Base-by-base conservation (phyloP, 2,888 invertebrate species). In the Lochmaea capreae region DNA sequence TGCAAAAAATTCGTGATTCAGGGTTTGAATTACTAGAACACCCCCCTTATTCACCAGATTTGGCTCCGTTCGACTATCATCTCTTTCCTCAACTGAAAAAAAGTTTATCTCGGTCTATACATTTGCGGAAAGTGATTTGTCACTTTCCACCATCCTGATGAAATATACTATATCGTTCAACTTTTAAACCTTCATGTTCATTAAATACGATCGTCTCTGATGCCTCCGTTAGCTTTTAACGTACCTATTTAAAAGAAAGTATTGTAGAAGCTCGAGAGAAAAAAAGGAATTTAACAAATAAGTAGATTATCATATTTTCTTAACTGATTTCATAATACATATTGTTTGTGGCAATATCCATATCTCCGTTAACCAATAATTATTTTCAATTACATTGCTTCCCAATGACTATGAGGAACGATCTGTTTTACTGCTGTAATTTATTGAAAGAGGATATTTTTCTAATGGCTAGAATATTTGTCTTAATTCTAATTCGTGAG, bases 391-490 rank as follows among this genome's bases (percentile, higher is more conserved):
- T 46, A 12, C 49, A 26, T 65, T 16, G 54, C 9, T 54, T 54
- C 10, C 2, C 11, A 18, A 18, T 54, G 18, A 54, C 18, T 54
- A 18, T 54, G 33, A 65, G n/a, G 26, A 65, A 65, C 54, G n/a
- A 54, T 52, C 65, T 65, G 46, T 18, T 65, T 39, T 26, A 46
- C 52, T 65, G 39, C 52, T n/a, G 33, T 52, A n/a, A 65, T 49
- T 65, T 65, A 65, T 46, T 46, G 54, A 42, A 63, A n/a, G 26
- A 52, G 16, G 65, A 65, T 65, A 33, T 1, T 18, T 65, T 65
- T 65, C 65, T 65, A 65, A 65, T 52, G 49, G 3, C 11, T 16
- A 3, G 42, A 33, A 46, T 22, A 42, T 39, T 26, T 65, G 54
- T 54, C 18, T 39, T 26, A 5, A 16, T 52, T 52, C 52, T 4